Evolutionary conservation across 2,113 vertebrate genomes (phyloP).

Genomic region (Cryptomyrus ogoouensis): DNA sequence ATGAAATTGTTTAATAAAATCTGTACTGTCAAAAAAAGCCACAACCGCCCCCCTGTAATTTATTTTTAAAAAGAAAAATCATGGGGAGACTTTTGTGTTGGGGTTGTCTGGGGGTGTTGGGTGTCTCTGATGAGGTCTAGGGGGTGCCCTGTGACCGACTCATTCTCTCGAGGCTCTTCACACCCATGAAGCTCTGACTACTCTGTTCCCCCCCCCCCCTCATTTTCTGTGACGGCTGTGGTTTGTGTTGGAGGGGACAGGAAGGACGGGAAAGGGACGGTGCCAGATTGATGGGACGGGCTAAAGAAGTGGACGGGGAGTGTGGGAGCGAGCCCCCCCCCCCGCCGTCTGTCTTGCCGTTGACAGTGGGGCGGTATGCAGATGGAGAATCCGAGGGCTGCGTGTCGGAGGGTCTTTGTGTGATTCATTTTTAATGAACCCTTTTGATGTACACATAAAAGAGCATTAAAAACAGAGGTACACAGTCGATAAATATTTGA

Average conservation of each 20-base stretch:
- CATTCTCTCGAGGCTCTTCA: background rate
- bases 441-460: slow-evolving; percentile 12
- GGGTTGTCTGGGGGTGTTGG: background rate
- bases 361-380: slow-evolving; percentile 1
- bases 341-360: background rate
- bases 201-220: background rate
- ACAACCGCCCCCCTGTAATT: background rate
- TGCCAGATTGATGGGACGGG: background rate
- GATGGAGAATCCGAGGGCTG: background rate
- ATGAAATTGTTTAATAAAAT: slow-evolving; percentile 2
- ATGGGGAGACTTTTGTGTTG: background rate
- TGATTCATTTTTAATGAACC: slow-evolving; percentile 16
- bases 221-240: background rate
- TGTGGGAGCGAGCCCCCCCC: background rate
- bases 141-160: background rate
- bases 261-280: background rate
- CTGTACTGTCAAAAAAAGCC: background rate
- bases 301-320: background rate
- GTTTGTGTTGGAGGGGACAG: background rate
- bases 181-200: background rate
- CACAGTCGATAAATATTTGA: slow-evolving; percentile 7
- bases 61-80: background rate
- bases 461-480: slow-evolving; percentile 16
- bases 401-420: background rate
- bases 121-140: background rate